Evolutionary conservation across 2,113 vertebrate genomes (phyloP).

Genomic region (Patagioenas fasciata): DNA sequence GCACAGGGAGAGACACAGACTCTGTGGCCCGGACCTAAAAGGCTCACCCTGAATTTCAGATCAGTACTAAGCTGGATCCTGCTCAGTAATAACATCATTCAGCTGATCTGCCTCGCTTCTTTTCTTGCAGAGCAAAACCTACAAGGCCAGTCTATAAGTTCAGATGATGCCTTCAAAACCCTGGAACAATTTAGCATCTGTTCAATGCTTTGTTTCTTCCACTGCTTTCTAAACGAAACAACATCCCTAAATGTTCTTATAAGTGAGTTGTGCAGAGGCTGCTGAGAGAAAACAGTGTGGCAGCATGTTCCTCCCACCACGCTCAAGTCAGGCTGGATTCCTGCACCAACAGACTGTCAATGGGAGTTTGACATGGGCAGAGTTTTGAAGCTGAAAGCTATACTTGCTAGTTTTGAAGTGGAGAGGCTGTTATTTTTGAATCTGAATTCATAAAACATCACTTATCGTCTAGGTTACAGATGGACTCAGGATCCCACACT

Average conservation of each 20-base stretch:
- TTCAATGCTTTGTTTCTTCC: neutral
- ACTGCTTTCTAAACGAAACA: conserved; percentile 6
- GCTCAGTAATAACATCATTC: neutral
- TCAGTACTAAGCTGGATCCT: neutral
- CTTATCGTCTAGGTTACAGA: conserved; percentile 46
- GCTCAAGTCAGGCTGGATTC: conserved; percentile 14
- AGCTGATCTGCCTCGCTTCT: neutral
- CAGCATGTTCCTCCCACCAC: conserved; percentile 26
- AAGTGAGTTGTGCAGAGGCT: neutral
- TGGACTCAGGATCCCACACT: conserved; percentile 57
- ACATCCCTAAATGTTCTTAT: neutral
- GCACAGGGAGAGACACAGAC: neutral
- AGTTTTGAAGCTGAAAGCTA: conserved; percentile 41
- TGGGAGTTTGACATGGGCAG: conserved; percentile 34
- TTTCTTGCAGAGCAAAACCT: neutral
- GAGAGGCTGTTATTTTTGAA: conserved; percentile 49
- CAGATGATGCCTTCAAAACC: neutral
- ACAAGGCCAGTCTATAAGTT: neutral
- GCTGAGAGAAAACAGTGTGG: neutral
- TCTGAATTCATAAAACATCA: conserved; percentile 34
- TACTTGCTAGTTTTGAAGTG: conserved; percentile 21
- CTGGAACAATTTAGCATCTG: neutral
- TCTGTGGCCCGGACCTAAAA: neutral
- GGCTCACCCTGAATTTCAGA: neutral
- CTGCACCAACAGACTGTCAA: conserved; percentile 46